Evolutionary conservation across 2,797 vertebrate genomes (phyloP), one percentile per base, ranked within the genome.

Genomic region (Chloroceryle inda): DNA sequence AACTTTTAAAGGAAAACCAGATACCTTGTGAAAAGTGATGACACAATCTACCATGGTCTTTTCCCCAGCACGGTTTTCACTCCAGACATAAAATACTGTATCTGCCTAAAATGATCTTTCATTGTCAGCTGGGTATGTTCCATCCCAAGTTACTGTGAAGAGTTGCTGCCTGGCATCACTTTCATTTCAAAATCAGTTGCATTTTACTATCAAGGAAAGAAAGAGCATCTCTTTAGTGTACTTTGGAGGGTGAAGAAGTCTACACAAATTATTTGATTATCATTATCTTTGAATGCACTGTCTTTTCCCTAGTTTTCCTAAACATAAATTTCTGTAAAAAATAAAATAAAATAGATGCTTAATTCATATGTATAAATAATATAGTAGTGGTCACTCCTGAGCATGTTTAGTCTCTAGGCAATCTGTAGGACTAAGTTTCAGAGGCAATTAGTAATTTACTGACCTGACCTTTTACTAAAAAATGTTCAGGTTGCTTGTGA

Each of bases 381-480:
- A 75, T 37, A 58, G 67, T 61, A 93, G 83, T 50, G 5, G 26
- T 80, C 37, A 81, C 23, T 85, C 37, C 73, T 40, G 38, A 94
- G 38, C 24, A 35, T 67, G 77, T 88, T 82, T 71, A 91, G 50
- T 79, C 56, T 67, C 45, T 35, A 63, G 49, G 24, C 56, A 68
- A 38, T 69, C 61, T 75, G 84, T 78, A 66, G 59, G 62, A 35
- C 77, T 83, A 38, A 35, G 71, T 58, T 91, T 88, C 85, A 89
- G 45, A 83, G 58, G 22, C 4, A 8, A 89, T 80, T 88, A 80
- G 68, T 83, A 52, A 87, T 94, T 91, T 85, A 74, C 52, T 89
- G 90, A 76, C 59, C 50, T 89, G 93, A 93, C 59, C 63, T 68
- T 40, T 88, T 89, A 87, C 31, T 75, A 91, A 35, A 75, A 91